Percentiles rank a stretch among this genome's conserved stretches.
Conservation (phyloP, 92 coral and sea anemone genomes). For the Nematostella vectensis region DNA sequence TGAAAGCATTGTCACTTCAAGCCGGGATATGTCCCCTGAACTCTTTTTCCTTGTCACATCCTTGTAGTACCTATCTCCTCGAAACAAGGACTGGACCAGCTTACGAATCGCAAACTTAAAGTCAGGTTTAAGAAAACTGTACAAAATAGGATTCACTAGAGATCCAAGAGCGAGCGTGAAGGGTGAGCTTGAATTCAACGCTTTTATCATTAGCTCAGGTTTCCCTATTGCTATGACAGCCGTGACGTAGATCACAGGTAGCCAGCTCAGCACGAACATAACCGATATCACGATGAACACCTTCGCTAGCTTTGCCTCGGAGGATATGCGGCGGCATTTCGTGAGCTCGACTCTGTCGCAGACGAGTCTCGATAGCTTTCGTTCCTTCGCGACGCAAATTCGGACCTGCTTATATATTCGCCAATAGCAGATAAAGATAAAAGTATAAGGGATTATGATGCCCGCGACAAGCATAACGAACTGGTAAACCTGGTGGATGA, state of each 20-base stretch:
- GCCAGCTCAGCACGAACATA: slow-evolving; percentile 39
- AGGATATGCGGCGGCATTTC: slow-evolving; percentile 8
- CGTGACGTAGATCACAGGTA: slow-evolving; percentile 34
- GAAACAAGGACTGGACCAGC: neutral
- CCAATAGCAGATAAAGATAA: slow-evolving; percentile 23
- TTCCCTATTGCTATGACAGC: slow-evolving; percentile 22
- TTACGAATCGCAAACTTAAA: slow-evolving; percentile 19
- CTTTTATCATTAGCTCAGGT: slow-evolving; percentile 23
- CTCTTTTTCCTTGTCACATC: neutral
- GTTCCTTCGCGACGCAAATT: slow-evolving; percentile 18
- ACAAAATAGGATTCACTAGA: slow-evolving; percentile 27
- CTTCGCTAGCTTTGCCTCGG: slow-evolving; percentile 37
- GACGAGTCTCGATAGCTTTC: slow-evolving; percentile 19
- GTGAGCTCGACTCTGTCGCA: neutral
- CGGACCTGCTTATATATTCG: slow-evolving; percentile 26
- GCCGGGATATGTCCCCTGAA: neutral
- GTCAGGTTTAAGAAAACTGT: slow-evolving; percentile 35
- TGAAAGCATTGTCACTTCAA: neutral
- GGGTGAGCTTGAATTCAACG: slow-evolving; percentile 10
- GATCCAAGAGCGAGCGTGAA: slow-evolving; percentile 35
- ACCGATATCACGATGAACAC: slow-evolving; percentile 34
- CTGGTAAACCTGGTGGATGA: slow-evolving; percentile 22
- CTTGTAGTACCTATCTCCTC: neutral
- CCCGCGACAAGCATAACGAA: slow-evolving; percentile 5
- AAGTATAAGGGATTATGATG: slow-evolving; percentile 19